Percentiles rank a stretch among this genome's conserved stretches.
Evolutionary conservation across 2,888 invertebrate genomes (phyloP).

Genomic region (Pardosa pseudoannulata): DNA sequence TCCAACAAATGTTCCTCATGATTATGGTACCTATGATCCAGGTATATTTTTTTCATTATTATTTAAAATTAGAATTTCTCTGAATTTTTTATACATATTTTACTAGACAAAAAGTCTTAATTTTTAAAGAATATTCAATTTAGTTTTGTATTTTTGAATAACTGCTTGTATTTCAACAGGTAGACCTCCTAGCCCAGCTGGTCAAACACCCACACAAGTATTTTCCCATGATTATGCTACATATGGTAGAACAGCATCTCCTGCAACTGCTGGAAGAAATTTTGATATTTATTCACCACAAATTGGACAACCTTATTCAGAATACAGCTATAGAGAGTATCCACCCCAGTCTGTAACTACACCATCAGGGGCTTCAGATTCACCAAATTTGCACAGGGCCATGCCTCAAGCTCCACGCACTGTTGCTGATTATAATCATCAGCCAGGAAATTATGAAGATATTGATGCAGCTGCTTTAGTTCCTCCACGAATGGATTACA

Average conservation of each 20-base stretch:
- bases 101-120: too few relatives aligned
- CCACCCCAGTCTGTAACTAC: constrained; percentile 62
- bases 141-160: too few relatives aligned
- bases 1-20: constrained; percentile 55
- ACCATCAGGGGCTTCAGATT: constrained; percentile 71
- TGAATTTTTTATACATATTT: too few relatives aligned
- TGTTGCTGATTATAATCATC: constrained; percentile 75
- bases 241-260: constrained; percentile 67
- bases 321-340: constrained; percentile 72
- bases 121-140: too few relatives aligned
- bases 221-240: constrained; percentile 65
- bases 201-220: constrained; percentile 74
- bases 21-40: constrained; percentile 75
- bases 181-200: constrained; percentile 75
- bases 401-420: constrained; percentile 75
- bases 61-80: too few relatives aligned
- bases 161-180: too few relatives aligned
- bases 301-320: constrained; percentile 58
- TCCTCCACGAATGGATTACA: constrained; percentile 47
- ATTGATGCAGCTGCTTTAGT: constrained; percentile 79
- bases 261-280: constrained; percentile 56
- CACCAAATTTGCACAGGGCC: constrained; percentile 71
- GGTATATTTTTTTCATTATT: constrained; percentile 59
- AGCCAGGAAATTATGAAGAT: constrained; percentile 83
- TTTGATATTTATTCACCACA: constrained; percentile 58